Base-by-base conservation (phyloP, 1,140 invertebrate species). In the Drosophila neocordata region DNA sequence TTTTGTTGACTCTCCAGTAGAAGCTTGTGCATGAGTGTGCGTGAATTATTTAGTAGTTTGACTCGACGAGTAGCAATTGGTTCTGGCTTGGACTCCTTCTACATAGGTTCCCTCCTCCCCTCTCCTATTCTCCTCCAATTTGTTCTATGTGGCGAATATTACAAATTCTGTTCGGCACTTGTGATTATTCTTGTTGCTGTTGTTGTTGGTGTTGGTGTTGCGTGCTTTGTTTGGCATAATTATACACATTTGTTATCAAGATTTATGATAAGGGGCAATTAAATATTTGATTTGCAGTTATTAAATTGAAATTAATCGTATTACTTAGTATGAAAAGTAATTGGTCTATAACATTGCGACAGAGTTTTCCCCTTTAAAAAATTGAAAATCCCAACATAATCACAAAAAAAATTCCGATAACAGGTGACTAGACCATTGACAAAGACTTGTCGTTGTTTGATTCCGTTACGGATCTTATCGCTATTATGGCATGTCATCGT, bases 231-330 rank as follows among this genome's bases (percentile, higher is more conserved):
- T n/a, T 48, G 27, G 34, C 37, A 59, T 77, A 77, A 77, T 77
- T 77, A 72, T 67, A 79, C 71, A 61, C 57, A 48, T 48, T 74
- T 74, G 72, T 69, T 73, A 73, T 73, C 66, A 65, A 71, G 64
- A 35, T 57, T 66, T 52, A 38, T 34, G 44, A 62, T 61, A 58
- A 57, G 71, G 20, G 12, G 53, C 57, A 62, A 80, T 77, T 80
- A 65, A 77, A 81, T 81, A 77, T 73, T 82, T 81, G 73, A 81
- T 81, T 81, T 77, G 69, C 73, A 77, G 67, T 69, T 73, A 65
- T 77, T 77, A 67, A 77, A 37, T 65, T 52, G 62, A 80, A 73
- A 67, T 48, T 48, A 48, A 48, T 48, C 60, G 35, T 62, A 65
- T 71, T 65, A 48, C 41, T 48, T 48, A 48, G 41, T 48, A 48